Evolutionary conservation across 2,888 invertebrate genomes (phyloP), one percentile per base, ranked within the genome.

Genomic region (Mamestra brassicae): DNA sequence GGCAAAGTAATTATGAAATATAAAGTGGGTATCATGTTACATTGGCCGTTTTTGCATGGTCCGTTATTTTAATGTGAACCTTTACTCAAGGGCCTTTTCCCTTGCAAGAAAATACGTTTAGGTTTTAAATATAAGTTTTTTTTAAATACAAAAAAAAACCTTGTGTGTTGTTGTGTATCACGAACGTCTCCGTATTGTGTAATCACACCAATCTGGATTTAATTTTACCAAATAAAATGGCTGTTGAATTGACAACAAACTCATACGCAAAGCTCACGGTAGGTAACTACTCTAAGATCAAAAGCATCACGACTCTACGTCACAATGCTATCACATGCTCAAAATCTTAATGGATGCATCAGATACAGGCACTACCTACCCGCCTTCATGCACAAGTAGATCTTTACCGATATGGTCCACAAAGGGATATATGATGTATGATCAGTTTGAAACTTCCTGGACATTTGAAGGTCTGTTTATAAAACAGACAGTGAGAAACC

Each of bases 281-380:
- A 47, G 13, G 61, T 11, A 38, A 17, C 4, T 60, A 26, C 42
- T 0, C 26, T 69, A 45, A 71, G 26, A 71, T 71, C 79, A 61
- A 71, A 61, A 71, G 54, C 42, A 36, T n/a, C 42, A 36, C 11
- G 50, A 45, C 26, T 36, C 42, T 36, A 50, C 34, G 34, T 50
- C 55, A 26, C 55, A 13, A 47, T 42, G n/a, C 13, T 45, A 78
- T 78, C 71, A 50, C n/a, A 55, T 55, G 38, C 36, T 50, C 47
- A 62, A 47, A 71, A 76, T 76, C 71, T 71, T 76, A 78, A 76
- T 76, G 78, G 58, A 67, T 77, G 77, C 71, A 78, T 55, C 61
- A 71, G 42, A 71, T 71, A 45, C 17, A 61, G 61, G 61, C 17
- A 45, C 42, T 45, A 15, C n/a, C 34, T 54, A 45, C n/a, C 7